phyloP scores from a whole-genome alignment of 2,888 invertebrate species.

The Latrodectus hesperus region DNA sequence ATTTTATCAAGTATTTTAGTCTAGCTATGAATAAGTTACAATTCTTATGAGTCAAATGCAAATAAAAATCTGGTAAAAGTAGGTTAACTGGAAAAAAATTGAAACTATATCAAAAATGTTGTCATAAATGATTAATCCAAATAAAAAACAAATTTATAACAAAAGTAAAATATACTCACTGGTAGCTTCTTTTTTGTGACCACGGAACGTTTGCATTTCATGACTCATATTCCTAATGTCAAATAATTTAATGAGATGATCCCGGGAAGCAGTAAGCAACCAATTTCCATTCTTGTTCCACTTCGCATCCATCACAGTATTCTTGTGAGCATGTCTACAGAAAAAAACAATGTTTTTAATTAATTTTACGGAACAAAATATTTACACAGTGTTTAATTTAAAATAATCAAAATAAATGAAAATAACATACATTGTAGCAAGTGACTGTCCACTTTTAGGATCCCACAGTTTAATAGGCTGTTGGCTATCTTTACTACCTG shows the following conservation, averaged over 20 bases:
- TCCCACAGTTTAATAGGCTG: conserved; percentile 99
- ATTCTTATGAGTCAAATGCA: too few relatives aligned
- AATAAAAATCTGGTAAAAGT: too few relatives aligned
- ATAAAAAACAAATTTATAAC: not conserved
- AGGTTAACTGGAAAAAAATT: too few relatives aligned
- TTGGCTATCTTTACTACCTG: conserved; percentile 99
- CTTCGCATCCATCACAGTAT: conserved; percentile 98
- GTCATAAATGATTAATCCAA: not conserved
- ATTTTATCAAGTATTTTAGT: too few relatives aligned
- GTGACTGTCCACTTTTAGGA: conserved; percentile 94
- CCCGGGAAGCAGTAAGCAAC: conserved; percentile 98
- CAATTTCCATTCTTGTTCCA: conserved; percentile 99
- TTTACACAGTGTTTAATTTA: not conserved
- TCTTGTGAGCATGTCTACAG: conserved; percentile 95
- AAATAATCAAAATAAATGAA: not conserved
- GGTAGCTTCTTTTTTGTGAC: conserved; percentile 99
- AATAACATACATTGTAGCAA: conserved; percentile 89
- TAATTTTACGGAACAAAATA: not conserved
- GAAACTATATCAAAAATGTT: too few relatives aligned
- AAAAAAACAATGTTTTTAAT: conserved; percentile 49
- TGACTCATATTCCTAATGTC: conserved; percentile 96
- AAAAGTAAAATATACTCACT: conserved; percentile 77
- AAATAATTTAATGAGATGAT: conserved; percentile 97
- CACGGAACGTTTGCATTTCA: conserved; percentile 97
- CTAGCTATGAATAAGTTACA: too few relatives aligned